These are phyloP conservation scores for Stratiomys singularior DNA, from an alignment of 2,888 invertebrate genomes.

Conservation along the genomic window DNA sequence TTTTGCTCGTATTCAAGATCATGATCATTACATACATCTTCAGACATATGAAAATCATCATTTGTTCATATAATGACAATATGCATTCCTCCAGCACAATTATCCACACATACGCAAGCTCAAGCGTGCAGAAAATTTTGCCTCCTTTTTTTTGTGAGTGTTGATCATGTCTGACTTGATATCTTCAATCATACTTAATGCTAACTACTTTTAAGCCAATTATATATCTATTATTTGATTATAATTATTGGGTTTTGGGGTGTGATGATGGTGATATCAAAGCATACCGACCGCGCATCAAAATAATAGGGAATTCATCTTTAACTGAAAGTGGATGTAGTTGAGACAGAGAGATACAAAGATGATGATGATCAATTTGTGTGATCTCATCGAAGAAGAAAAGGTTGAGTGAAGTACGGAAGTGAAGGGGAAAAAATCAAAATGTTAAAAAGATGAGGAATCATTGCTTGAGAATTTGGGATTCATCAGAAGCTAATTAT, in stretches of 20 bases:
- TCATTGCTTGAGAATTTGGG: not conserved
- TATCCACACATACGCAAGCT: not conserved
- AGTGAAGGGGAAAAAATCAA: not conserved
- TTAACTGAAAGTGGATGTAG: not conserved
- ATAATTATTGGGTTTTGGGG: constrained; percentile 39
- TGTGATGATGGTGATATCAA: constrained; percentile 44
- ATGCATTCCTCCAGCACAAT: not conserved
- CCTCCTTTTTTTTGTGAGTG: not conserved
- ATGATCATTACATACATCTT: not conserved
- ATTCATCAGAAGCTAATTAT: constrained; percentile 42
- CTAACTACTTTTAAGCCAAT: constrained; percentile 37
- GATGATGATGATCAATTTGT: constrained; percentile 13
- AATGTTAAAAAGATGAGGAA: not conserved
- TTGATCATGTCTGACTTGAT: not conserved
- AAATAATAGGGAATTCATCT: constrained; percentile 7
- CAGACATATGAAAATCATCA: not conserved
- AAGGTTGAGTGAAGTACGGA: not conserved
- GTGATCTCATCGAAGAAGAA: not conserved
- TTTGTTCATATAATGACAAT: constrained; percentile 19
- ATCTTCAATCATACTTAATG: constrained; percentile 18
- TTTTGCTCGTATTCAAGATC: not conserved
- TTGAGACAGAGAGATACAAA: not conserved
- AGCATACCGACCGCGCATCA: constrained; percentile 20
- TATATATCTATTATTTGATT: constrained; percentile 44
- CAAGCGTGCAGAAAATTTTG: not conserved